Evolutionary conservation across 1,140 invertebrate genomes (phyloP).

Genomic region (Leptopilina boulardi): DNA sequence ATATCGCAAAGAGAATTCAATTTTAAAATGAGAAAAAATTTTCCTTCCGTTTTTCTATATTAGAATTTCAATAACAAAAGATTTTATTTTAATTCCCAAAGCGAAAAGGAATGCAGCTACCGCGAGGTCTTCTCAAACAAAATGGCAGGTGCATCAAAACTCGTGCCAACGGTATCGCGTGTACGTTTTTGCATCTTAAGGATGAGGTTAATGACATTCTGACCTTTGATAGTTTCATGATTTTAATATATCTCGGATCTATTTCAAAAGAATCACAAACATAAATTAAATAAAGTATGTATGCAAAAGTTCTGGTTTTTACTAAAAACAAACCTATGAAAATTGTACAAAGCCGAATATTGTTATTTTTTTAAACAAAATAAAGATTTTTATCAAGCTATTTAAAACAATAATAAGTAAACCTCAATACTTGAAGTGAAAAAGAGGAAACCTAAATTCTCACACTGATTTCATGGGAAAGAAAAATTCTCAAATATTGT

Average conservation of each 20-base stretch:
- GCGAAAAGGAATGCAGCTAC: constrained; percentile 17
- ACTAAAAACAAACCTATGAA: too few species aligned
- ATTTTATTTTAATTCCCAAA: constrained; percentile 23
- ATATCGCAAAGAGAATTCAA: too few species aligned
- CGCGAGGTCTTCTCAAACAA: background rate
- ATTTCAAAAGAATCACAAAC: background rate
- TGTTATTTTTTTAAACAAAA: too few species aligned
- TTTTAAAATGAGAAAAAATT: too few species aligned
- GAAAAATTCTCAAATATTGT: constrained; percentile 2
- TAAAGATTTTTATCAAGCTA: too few species aligned
- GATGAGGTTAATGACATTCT: constrained; percentile 64
- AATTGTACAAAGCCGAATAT: too few species aligned
- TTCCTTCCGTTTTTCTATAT: too few species aligned
- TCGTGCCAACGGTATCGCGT: constrained; percentile 73
- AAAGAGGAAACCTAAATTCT: background rate
- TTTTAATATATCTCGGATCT: background rate
- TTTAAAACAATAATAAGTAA: too few species aligned
- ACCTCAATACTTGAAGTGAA: too few species aligned
- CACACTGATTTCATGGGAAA: constrained; percentile 25
- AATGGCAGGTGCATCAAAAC: constrained; percentile 59
- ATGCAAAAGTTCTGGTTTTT: too few species aligned
- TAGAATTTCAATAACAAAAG: background rate
- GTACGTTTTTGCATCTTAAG: constrained; percentile 72
- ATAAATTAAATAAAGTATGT: too few species aligned
- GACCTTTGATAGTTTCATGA: constrained; percentile 43